Conservation (phyloP, 2,888 invertebrate genomes). For the Nomada flava region DNA sequence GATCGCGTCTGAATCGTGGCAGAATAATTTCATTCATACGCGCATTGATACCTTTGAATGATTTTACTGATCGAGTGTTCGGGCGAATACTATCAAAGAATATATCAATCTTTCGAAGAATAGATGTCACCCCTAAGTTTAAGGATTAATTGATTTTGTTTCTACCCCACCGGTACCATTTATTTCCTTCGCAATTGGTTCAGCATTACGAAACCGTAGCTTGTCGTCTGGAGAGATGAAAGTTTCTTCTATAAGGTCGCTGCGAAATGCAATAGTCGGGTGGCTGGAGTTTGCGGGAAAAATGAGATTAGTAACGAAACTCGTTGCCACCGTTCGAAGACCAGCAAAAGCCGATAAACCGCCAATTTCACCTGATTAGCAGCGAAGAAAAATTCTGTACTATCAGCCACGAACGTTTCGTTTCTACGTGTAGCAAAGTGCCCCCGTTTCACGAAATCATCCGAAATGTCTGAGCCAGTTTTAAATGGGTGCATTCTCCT, state of each 20-base stretch:
- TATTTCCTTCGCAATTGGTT: not conserved
- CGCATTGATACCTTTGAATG: not conserved
- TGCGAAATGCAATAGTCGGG: constrained; percentile 23
- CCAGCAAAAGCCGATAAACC: constrained; percentile 34
- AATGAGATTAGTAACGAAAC: constrained; percentile 37
- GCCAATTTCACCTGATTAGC: constrained; percentile 35
- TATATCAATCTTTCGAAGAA: too few species aligned
- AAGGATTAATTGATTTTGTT: too few species aligned
- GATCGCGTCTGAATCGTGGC: not conserved
- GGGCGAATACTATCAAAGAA: too few species aligned
- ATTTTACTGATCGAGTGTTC: not conserved
- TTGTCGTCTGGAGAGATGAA: not conserved
- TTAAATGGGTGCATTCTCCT: not conserved
- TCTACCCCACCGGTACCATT: too few species aligned
- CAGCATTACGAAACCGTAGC: not conserved
- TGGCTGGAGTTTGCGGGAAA: constrained; percentile 4
- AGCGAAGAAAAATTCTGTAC: not conserved
- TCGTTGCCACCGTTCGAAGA: not conserved
- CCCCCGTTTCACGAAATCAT: not conserved
- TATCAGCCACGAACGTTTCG: not conserved
- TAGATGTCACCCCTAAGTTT: too few species aligned
- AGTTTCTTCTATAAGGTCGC: constrained; percentile 16
- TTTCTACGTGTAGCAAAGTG: not conserved
- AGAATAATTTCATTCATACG: constrained; percentile 15
- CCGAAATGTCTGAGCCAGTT: not conserved